Conservation (phyloP, 2,797 vertebrate genomes). For the Eulemur rubriventer region DNA sequence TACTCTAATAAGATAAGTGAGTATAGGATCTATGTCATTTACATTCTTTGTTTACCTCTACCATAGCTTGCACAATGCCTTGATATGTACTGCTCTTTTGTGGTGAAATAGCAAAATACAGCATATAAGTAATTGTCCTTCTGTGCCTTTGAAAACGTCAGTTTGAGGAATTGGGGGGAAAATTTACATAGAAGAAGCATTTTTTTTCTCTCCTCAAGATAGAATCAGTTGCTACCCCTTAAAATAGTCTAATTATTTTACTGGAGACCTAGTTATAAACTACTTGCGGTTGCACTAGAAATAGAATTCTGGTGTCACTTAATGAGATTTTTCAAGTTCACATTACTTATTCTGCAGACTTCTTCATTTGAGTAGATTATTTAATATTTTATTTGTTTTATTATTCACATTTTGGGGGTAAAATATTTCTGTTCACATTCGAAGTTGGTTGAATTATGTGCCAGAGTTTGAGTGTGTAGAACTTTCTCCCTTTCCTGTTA, state of each 20-base stretch:
- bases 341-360: conserved; percentile 78
- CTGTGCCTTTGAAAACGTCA: conserved; percentile 61
- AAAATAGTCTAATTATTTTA: conserved; percentile 81
- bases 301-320: conserved; percentile 77
- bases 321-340: conserved; percentile 79
- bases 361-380: conserved; percentile 73
- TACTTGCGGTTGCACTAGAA: conserved; percentile 71
- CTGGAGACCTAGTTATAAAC: conserved; percentile 71
- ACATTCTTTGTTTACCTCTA: conserved; percentile 10
- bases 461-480: conserved; percentile 38
- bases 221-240: conserved; percentile 61
- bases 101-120: background rate
- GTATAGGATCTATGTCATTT: background rate
- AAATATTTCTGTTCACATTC: conserved; percentile 70
- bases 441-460: conserved; percentile 44
- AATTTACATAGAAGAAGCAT: conserved; percentile 49
- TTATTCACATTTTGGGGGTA: conserved; percentile 76
- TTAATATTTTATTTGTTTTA: conserved; percentile 83
- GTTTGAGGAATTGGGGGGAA: conserved; percentile 11
- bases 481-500: conserved; percentile 31
- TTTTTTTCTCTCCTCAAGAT: conserved; percentile 52
- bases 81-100: background rate
- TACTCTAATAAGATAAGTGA: background rate
- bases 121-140: conserved; percentile 19
- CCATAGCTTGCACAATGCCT: background rate